Evolutionary conservation across 2,888 invertebrate genomes (phyloP), one percentile per base, ranked within the genome.

Genomic region (Punctoribates punctum): DNA sequence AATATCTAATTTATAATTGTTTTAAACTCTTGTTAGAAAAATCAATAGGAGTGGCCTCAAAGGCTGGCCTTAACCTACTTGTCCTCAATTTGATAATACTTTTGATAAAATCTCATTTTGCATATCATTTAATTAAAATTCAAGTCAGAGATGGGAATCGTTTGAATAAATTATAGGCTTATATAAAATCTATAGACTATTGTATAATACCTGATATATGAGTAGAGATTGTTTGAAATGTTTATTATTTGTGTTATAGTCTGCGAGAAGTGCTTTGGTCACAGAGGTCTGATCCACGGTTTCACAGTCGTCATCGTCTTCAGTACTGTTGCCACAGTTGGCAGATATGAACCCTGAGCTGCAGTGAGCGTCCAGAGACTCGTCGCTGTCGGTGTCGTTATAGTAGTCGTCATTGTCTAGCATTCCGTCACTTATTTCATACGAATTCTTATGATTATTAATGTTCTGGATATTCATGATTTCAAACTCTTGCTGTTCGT

Each of bases 371-470:
- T 72, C 72, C 11, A 48, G 1, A 1, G 72, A 72, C 23, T 72
- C 48, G 17, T 48, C 27, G 20, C n/a, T 67, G 48, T 72, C 72
- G 0, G 48, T 48, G 13, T 70, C 70, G 25, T 48, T 72, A 72
- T 72, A 72, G 46, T 72, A 42, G 46, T 72, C 72, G 42, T 72
- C 72, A 27, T 62, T 62, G 13, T 23, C 48, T 48, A 46, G 2
- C 4, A 42, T 8, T 27, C 13, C 15, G 17, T 72, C 72, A 72
- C 17, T 20, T 23, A 72, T 23, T 29, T 15, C 11, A 67, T 67
- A 60, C 4, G 13, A 38, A 67, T 67, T 67, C 4, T 38, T 67
- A 9, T 38, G 1, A 38, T 38, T 34, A n/a, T 20, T 20, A 54
- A 20, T 54, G 20, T 38, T 34, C 0, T 67, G n/a, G 34, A 23